Percentiles rank a stretch among this genome's conserved stretches.
These are phyloP conservation scores for Drosophila saltans DNA, from an alignment of 1,140 invertebrate genomes.

Conservation along the genomic window DNA sequence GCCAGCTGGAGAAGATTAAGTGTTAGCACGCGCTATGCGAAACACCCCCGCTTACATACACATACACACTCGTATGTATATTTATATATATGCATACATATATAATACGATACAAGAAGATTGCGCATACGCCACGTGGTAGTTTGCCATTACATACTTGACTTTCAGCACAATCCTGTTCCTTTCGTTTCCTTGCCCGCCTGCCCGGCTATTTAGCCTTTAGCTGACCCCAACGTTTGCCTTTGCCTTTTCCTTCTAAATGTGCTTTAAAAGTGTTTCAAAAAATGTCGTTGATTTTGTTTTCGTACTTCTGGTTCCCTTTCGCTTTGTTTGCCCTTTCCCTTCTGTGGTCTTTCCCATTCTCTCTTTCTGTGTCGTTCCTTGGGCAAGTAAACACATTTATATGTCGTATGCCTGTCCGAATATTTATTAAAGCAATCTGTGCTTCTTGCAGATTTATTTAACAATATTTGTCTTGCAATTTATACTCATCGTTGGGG, in stretches of 20 bases:
- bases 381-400: slow-evolving; percentile 63
- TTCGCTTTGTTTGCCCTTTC: slow-evolving; percentile 16
- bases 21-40: slow-evolving; percentile 58
- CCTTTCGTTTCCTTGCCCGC: slow-evolving; percentile 28
- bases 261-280: slow-evolving; percentile 75
- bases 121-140: slow-evolving; percentile 72
- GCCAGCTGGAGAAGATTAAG: slow-evolving; percentile 74
- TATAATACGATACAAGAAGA: slow-evolving; percentile 49
- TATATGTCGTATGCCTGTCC: slow-evolving; percentile 30
- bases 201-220: background rate
- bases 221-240: slow-evolving; percentile 65
- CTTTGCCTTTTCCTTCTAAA: slow-evolving; percentile 59
- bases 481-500: slow-evolving; percentile 43
- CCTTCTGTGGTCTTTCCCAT: background rate
- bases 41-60: slow-evolving; percentile 20
- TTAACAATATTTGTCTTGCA: slow-evolving; percentile 72
- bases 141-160: slow-evolving; percentile 41
- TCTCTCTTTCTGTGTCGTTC: background rate
- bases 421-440: slow-evolving; percentile 79
- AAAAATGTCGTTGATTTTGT: slow-evolving; percentile 67
- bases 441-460: slow-evolving; percentile 66
- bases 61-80: slow-evolving; percentile 6
- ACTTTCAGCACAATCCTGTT: slow-evolving; percentile 34
- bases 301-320: slow-evolving; percentile 23
- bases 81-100: background rate